Evolutionary conservation across 2,113 vertebrate species (phyloP), one percentile per base, ranked within the genome.

Genomic region (Antennarius striatus): DNA sequence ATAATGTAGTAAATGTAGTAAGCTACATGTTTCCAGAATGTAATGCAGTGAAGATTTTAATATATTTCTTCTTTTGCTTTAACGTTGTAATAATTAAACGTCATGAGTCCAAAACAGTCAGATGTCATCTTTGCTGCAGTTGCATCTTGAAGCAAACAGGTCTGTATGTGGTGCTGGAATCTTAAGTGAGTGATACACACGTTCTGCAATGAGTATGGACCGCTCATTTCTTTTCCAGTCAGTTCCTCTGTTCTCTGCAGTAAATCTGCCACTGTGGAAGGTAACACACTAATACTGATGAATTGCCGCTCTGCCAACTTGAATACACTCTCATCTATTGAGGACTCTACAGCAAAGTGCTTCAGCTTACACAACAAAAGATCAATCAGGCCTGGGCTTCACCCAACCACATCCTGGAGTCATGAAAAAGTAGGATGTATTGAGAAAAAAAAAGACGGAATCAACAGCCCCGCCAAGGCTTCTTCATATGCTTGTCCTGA

Each of bases 211-310:
- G 73, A 76, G 66, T 82, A 73, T 61, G 71, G 77, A 80, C 74
- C 46, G 59, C 79, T 77, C 77, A 87, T 86, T 81, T 81, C 75
- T 91, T 70, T 88, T 79, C 63, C 56, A 76, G 72, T 83, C 84
- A 70, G 51, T 74, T 71, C 56, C 67, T 59, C 66, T 69, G 30
- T 68, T 75, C 71, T 42, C 54, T 48, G 62, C 75, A 47, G 72
- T 86, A 86, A 83, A 87, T 87, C 89, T 86, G 83, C 73, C 84
- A 56, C 56, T 36, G 69, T 61, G 75, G 39, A 63, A 79, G 77
- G 76, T 62, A 70, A 78, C 69, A 63, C 73, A 56, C 80, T 88
- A 77, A 87, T 71, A 40, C 72, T 88, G 87, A 91, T 89, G 79
- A 77, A 91, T 89, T 68, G 83, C 75, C 70, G 73, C 73, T 28